These are phyloP conservation scores for Chloroclysta siterata DNA, from an alignment of 2,888 invertebrate genomes.

Conservation along the genomic window DNA sequence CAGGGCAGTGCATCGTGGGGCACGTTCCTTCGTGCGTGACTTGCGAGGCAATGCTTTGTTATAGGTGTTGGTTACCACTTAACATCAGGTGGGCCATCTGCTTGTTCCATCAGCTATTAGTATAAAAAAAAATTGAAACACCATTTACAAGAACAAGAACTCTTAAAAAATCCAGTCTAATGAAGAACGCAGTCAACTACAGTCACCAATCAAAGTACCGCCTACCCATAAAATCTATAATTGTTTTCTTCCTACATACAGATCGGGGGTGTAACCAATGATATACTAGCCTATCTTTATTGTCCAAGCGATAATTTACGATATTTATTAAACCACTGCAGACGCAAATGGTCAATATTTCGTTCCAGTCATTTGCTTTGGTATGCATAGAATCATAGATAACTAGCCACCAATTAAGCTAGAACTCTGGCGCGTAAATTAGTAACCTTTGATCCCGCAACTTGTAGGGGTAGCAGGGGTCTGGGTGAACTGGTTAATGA, in stretches of 20 bases:
- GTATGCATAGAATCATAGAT: slow-evolving; percentile 46
- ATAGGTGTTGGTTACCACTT: too few species aligned
- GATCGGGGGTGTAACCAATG: slow-evolving; percentile 38
- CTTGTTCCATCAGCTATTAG: too few species aligned
- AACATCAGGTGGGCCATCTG: too few species aligned
- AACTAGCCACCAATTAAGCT: slow-evolving; percentile 43
- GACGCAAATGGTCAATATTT: slow-evolving; percentile 59
- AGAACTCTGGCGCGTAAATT: slow-evolving; percentile 39
- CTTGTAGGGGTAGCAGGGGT: slow-evolving; percentile 40
- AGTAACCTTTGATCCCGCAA: slow-evolving; percentile 26
- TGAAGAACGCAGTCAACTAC: not conserved
- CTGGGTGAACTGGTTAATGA: slow-evolving; percentile 42
- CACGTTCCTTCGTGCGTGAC: too few species aligned
- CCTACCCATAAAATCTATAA: slow-evolving; percentile 20
- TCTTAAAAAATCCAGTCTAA: not conserved
- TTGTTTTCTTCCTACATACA: slow-evolving; percentile 38
- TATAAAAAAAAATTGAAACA: too few species aligned
- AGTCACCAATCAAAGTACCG: not conserved
- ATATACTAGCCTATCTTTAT: slow-evolving; percentile 50
- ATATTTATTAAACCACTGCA: slow-evolving; percentile 52
- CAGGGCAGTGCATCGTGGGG: too few species aligned
- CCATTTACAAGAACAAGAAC: too few species aligned
- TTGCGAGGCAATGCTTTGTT: too few species aligned
- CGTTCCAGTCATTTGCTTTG: slow-evolving; percentile 52
- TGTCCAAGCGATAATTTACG: slow-evolving; percentile 56